phyloP scores from a whole-genome alignment of 2,113 vertebrate species.

The Heterotilapia buettikoferi region DNA sequence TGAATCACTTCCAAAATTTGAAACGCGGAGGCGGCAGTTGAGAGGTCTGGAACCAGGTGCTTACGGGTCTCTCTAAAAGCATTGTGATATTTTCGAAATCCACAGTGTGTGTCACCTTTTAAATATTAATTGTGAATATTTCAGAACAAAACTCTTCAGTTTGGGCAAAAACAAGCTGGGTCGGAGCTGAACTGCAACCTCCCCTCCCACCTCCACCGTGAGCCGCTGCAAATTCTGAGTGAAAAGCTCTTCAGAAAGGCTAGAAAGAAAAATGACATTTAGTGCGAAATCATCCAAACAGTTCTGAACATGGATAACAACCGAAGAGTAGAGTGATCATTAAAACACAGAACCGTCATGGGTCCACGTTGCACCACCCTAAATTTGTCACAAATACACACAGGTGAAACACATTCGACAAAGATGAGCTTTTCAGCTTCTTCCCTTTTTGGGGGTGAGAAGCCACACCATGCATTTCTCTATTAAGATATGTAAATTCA shows the following conservation, averaged over 20 bases:
- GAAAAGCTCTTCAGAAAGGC: slow-evolving; percentile 36
- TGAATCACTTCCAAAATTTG: neutral
- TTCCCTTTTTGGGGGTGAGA: neutral
- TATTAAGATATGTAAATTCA: slow-evolving; percentile 65
- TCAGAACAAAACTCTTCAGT: slow-evolving; percentile 10
- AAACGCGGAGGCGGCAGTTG: neutral
- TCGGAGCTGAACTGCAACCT: neutral
- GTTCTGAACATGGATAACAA: slow-evolving; percentile 15
- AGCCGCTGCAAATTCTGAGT: neutral
- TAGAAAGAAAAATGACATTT: slow-evolving; percentile 17
- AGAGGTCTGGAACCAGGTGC: neutral
- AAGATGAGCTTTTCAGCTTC: slow-evolving; percentile 11
- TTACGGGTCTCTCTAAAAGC: neutral
- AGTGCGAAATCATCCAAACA: slow-evolving; percentile 28
- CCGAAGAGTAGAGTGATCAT: neutral
- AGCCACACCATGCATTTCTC: slow-evolving; percentile 37
- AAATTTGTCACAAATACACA: neutral
- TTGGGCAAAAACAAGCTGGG: slow-evolving; percentile 18
- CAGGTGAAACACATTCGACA: neutral
- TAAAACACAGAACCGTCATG: neutral
- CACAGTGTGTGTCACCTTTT: neutral
- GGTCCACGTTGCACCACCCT: neutral
- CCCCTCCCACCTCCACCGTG: neutral
- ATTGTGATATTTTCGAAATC: neutral
- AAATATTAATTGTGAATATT: slow-evolving; percentile 5